These are phyloP conservation scores for Agrilus cyanescens DNA, from an alignment of 2,888 invertebrate species.

Conservation along the genomic window DNA sequence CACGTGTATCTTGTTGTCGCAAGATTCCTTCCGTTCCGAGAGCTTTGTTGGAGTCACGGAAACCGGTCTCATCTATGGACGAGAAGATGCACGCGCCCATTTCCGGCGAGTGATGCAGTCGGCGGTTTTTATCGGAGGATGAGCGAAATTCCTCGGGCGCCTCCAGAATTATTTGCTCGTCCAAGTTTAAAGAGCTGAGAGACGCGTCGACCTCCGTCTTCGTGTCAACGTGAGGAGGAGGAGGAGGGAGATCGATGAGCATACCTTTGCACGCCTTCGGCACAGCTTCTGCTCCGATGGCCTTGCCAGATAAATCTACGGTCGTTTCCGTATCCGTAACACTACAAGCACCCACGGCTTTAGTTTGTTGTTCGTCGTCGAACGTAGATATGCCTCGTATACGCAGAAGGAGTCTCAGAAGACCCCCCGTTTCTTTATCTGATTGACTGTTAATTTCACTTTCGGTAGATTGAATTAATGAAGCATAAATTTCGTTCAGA, in stretches of 20 bases:
- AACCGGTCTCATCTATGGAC: constrained; percentile 7
- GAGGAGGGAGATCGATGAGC: background rate
- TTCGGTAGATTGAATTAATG: too few species aligned
- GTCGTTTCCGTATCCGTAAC: too few species aligned
- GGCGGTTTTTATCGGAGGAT: constrained; percentile 1
- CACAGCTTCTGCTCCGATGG: too few species aligned
- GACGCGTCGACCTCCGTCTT: background rate
- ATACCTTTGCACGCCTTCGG: too few species aligned
- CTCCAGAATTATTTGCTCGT: constrained; percentile 16
- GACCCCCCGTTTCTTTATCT: too few species aligned
- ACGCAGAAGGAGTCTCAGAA: too few species aligned
- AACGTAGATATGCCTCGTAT: too few species aligned
- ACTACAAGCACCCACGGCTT: too few species aligned
- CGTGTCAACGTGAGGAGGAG: background rate
- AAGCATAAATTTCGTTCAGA: too few species aligned
- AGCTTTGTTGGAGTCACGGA: constrained; percentile 12
- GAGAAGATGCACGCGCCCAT: constrained; percentile 4
- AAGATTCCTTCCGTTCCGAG: constrained; percentile 11
- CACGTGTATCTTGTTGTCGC: constrained; percentile 5
- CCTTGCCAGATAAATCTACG: too few species aligned
- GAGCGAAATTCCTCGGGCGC: constrained; percentile 23
- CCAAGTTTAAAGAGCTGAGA: background rate
- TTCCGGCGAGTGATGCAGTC: background rate
- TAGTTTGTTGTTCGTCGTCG: too few species aligned
- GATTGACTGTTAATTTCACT: too few species aligned